phyloP scores from a whole-genome alignment of 92 coral and sea anemone species.

The Micromussa lordhowensis region DNA sequence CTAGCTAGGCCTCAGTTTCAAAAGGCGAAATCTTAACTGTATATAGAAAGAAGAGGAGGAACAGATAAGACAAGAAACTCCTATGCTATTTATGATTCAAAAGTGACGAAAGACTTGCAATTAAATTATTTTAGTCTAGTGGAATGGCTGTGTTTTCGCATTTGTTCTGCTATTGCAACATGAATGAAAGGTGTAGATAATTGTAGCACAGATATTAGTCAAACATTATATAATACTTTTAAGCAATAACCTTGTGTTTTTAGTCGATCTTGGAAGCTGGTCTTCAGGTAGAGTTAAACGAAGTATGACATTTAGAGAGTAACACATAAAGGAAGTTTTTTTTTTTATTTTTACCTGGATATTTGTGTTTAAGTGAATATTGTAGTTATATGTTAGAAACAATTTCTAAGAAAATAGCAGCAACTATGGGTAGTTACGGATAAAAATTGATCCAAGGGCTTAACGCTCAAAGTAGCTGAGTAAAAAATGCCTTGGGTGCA shows the following conservation, averaged over 20 bases:
- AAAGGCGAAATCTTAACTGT: not conserved
- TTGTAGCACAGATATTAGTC: not conserved
- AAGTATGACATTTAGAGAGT: not conserved
- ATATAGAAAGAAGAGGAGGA: not conserved
- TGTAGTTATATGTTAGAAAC: not conserved
- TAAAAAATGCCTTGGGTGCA: no score
- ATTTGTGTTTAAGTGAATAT: no score
- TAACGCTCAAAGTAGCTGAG: no score
- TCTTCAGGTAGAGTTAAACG: not conserved
- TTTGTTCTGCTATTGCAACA: not conserved
- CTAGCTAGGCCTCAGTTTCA: not conserved
- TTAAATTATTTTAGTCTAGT: not conserved
- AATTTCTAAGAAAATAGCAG: not conserved
- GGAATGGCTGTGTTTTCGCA: not conserved
- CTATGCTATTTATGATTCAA: constrained; percentile 17
- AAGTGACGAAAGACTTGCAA: not conserved
- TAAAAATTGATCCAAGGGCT: not conserved
- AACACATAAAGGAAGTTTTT: no score
- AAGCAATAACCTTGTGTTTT: not conserved
- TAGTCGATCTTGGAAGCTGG: not conserved
- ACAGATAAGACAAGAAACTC: not conserved
- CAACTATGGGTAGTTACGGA: not conserved
- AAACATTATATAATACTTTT: not conserved
- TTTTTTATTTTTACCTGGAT: no score
- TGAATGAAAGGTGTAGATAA: not conserved